Base-by-base conservation (phyloP, 2,113 vertebrate genomes). In the Tupaia chinensis region DNA sequence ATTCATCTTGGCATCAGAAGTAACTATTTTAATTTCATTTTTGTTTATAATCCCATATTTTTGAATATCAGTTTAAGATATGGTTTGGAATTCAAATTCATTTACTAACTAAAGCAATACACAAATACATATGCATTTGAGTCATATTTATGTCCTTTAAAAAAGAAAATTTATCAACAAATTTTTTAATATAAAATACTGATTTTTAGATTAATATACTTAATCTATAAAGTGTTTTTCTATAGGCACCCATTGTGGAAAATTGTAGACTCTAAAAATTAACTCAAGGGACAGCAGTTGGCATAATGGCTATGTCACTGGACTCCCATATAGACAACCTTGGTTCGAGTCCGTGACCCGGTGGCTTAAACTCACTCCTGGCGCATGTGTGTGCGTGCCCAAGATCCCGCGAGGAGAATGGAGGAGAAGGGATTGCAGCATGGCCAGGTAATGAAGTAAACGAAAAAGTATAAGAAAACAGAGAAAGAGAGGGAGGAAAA, bases 101-200 rank as follows among this genome's bases (percentile, higher is more conserved):
- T 81, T 94, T 58, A 23, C 9, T 82, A 89, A 93, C 22, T 86
- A 65, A 92, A 83, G 27, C 14, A 91, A 63, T 4, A 56, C 9
- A 91, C 2, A 78, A 16, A 53, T 32, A 88, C 9, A 73, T 88
- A 96, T 88, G 97, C 81, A 96, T 97, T 98, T 96, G 95, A 78
- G 90, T 97, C 91, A 87, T 65, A 96, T 91, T 97, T 96, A 96
- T 87, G 82, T 58, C 7, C 23, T 95, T 84, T 87, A 66, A 34
- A 73, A 86, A 91, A 92, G 61, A 95, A 88, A 58, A 58, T 72
- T n/a, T 92, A 65, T 92, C 63, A 92, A 23, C 63, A 10, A 0
- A 96, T 10, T 17, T 12, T 61, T 66, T 3, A 44, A 44, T 44
- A 44, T 44, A 60, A 60, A 60, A 60, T 60, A 15, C 15, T 60